Conservation (phyloP, 2,113 vertebrate species). For the Dipodomys merriami region DNA sequence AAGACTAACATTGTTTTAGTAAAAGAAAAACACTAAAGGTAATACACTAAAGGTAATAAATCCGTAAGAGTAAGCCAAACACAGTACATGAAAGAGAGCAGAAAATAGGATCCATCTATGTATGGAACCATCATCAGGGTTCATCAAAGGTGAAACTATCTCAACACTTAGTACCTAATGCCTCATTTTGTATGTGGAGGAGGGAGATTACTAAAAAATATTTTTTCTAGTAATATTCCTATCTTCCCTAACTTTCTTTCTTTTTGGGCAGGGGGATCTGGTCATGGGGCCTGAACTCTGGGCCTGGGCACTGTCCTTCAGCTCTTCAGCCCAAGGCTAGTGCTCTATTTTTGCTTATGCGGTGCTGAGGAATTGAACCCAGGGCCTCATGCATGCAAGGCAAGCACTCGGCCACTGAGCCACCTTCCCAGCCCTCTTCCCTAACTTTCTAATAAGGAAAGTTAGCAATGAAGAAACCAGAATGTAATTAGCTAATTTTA, state of each 20-base stretch:
- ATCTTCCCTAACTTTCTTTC: not conserved
- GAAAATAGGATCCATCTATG: not conserved
- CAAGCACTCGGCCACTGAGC: no score
- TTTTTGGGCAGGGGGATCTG: no score
- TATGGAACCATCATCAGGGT: not conserved
- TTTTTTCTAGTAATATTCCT: not conserved
- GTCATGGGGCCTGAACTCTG: no score
- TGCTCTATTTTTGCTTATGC: no score
- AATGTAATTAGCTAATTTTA: not conserved
- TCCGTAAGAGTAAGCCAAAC: not conserved
- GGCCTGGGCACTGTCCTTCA: no score
- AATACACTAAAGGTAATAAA: not conserved
- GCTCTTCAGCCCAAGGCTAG: no score
- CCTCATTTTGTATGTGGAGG: not conserved
- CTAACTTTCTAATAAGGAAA: not conserved
- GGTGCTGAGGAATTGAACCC: no score
- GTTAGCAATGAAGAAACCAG: not conserved
- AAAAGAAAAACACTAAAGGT: not conserved
- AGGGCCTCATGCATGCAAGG: no score
- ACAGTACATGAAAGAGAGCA: not conserved
- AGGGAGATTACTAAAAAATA: no score
- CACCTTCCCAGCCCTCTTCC: no score
- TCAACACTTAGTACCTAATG: not conserved
- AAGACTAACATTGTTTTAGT: not conserved
- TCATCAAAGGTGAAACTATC: not conserved